Evolutionary conservation across 1,140 invertebrate genomes (phyloP).

Genomic region (Pseudomyrmex gracilis): DNA sequence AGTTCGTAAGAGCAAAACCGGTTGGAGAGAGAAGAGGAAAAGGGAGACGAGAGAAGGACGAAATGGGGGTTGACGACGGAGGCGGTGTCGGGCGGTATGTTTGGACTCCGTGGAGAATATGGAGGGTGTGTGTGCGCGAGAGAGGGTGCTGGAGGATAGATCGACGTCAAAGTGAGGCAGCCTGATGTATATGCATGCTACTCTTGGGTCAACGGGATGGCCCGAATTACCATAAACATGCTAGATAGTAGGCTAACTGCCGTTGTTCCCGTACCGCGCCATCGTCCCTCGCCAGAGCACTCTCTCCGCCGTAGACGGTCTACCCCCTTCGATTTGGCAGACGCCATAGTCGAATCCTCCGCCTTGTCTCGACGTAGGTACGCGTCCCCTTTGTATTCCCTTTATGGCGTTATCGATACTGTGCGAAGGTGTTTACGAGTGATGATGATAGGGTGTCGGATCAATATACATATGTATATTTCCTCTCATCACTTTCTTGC

Average conservation of each 20-base stretch:
- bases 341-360: slow-evolving; percentile 11
- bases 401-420: slow-evolving; percentile 39
- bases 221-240: slow-evolving; percentile 80
- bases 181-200: slow-evolving; percentile 80
- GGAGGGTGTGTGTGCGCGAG: slow-evolving; percentile 33
- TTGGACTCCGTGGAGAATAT: slow-evolving; percentile 66
- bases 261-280: slow-evolving; percentile 59
- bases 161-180: slow-evolving; percentile 77
- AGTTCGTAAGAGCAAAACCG: slow-evolving; percentile 41
- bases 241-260: slow-evolving; percentile 79
- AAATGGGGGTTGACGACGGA: slow-evolving; percentile 44
- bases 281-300: neutral
- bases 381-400: slow-evolving; percentile 32
- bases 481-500: neutral
- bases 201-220: slow-evolving; percentile 76
- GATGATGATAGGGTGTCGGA: neutral
- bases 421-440: neutral
- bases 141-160: slow-evolving; percentile 65
- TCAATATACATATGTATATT: neutral
- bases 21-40: neutral
- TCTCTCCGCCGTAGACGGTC: slow-evolving; percentile 56
- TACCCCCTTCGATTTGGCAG: slow-evolving; percentile 65
- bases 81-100: slow-evolving; percentile 63
- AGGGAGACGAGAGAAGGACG: slow-evolving; percentile 9
- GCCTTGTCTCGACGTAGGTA: slow-evolving; percentile 20